phyloP scores from a whole-genome alignment of 1,140 invertebrate genomes.

The Bombus consobrinus region DNA sequence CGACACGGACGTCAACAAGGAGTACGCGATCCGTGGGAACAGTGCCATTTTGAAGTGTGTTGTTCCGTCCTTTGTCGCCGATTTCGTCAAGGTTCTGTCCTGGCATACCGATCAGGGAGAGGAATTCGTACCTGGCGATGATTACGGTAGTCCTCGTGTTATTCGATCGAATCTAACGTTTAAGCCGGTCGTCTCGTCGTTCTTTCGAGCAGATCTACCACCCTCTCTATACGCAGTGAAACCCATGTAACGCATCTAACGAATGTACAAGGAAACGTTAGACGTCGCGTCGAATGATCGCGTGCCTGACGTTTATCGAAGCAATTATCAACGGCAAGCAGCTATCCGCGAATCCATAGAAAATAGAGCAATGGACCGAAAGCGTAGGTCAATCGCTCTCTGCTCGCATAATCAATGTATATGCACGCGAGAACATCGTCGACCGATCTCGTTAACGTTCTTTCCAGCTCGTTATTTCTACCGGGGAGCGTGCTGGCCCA shows the following conservation, averaged over 20 bases:
- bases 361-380: conserved; percentile 47
- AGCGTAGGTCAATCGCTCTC: conserved; percentile 50
- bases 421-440: conserved; percentile 34
- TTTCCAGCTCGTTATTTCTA: conserved; percentile 63
- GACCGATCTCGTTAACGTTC: conserved; percentile 65
- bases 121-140: conserved; percentile 86
- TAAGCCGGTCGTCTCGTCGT: not conserved
- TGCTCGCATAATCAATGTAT: conserved; percentile 22
- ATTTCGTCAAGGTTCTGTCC: conserved; percentile 94
- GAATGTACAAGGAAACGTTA: conserved; percentile 4
- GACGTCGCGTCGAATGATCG: not conserved
- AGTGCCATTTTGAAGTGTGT: conserved; percentile 95
- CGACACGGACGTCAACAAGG: conserved; percentile 94
- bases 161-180: not conserved
- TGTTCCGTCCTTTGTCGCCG: conserved; percentile 95
- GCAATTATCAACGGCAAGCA: conserved; percentile 36
- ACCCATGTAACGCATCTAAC: not conserved
- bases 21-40: conserved; percentile 95
- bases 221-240: not conserved
- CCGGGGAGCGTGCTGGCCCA: conserved; percentile 35
- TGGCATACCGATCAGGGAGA: conserved; percentile 93
- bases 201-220: conserved; percentile 47
- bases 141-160: conserved; percentile 83
- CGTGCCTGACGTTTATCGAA: conserved; percentile 38
- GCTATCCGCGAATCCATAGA: conserved; percentile 49